These are phyloP conservation scores for Astreopora myriophthalma DNA, from an alignment of 64 coral and sea anemone species.

Conservation along the genomic window DNA sequence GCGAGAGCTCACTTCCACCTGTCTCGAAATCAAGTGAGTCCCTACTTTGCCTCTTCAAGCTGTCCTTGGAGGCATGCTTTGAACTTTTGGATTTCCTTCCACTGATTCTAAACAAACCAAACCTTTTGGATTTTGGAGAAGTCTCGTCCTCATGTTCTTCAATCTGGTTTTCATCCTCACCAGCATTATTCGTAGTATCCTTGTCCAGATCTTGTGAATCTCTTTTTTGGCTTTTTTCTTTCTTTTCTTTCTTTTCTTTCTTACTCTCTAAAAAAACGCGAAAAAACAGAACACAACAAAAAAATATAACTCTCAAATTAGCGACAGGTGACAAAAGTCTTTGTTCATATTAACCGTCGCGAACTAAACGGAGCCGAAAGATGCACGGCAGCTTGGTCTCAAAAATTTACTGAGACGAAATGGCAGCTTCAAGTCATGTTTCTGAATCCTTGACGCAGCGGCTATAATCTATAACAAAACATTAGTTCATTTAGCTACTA, in stretches of 20 bases:
- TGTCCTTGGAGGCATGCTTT: constrained; percentile 4
- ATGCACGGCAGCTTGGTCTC: no score
- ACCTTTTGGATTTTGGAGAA: constrained; percentile 3
- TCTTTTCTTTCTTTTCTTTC: constrained; percentile 33
- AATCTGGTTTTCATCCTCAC: background rate
- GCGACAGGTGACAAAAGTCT: no score
- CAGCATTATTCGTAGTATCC: background rate
- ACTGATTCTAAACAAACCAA: constrained; percentile 7
- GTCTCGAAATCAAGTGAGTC: constrained; percentile 11
- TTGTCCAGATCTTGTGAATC: constrained; percentile 21
- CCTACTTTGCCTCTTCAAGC: background rate
- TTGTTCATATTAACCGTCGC: no score
- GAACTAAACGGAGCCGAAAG: no score
- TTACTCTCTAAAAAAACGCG: background rate
- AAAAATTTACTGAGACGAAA: no score
- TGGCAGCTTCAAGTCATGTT: no score
- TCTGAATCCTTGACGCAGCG: no score
- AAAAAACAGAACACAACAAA: no score
- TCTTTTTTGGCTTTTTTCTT: constrained; percentile 27
- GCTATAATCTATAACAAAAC: no score
- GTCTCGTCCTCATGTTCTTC: background rate
- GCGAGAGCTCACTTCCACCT: background rate
- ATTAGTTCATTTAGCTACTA: no score
- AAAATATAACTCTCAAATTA: background rate
- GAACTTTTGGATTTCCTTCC: constrained; percentile 10